A percentile compares a stretch with the other conserved stretches of the same genome.
These are phyloP conservation scores for Bugulina stolonifera DNA, from an alignment of 2,888 invertebrate genomes.

Conservation along the genomic window DNA sequence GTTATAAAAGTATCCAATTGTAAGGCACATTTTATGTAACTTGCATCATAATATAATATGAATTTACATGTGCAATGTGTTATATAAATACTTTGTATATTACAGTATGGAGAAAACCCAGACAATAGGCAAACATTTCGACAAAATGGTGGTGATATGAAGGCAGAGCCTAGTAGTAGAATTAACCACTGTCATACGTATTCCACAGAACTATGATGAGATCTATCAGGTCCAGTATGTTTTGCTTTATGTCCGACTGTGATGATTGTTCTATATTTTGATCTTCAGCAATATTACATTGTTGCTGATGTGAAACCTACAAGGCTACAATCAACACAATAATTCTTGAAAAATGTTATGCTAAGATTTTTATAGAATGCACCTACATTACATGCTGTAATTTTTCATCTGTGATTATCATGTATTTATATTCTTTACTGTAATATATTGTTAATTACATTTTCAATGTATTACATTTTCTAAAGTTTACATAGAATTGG, in stretches of 20 bases:
- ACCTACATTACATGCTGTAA: neutral
- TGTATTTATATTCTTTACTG: too few species aligned
- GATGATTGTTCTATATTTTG: too few species aligned
- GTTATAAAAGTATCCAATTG: too few species aligned
- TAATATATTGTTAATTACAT: too few species aligned
- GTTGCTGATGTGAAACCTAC: neutral
- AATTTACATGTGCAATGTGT: neutral
- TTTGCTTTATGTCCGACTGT: too few species aligned
- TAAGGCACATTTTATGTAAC: too few species aligned
- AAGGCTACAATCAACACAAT: conserved; percentile 2
- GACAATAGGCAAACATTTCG: neutral
- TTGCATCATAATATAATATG: too few species aligned
- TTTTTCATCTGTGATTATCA: neutral
- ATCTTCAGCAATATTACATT: neutral
- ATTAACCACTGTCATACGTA: conserved; percentile 22
- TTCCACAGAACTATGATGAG: conserved; percentile 10
- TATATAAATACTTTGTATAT: neutral
- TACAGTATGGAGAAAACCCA: conserved; percentile 20
- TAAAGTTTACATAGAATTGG: too few species aligned
- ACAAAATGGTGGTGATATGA: too few species aligned
- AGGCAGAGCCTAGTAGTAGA: neutral
- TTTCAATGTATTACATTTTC: too few species aligned
- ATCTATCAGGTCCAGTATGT: too few species aligned
- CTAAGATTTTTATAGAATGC: neutral
- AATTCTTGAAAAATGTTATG: neutral